Percentiles rank a stretch among this genome's conserved stretches.
phyloP scores from a whole-genome alignment of 2,113 vertebrate species.

The Ophthalmolycus amberensis region DNA sequence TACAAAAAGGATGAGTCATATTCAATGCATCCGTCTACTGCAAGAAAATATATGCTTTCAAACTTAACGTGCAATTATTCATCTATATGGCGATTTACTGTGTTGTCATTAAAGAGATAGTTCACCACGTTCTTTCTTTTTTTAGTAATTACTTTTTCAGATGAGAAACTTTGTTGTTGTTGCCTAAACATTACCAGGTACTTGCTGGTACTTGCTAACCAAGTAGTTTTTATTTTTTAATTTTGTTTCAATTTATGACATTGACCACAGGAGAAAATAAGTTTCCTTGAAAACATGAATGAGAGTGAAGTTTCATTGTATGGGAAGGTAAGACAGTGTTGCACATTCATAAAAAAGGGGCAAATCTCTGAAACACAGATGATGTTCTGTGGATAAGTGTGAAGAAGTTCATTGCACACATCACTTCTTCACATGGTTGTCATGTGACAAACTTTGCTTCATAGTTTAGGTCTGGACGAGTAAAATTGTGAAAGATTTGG shows the following conservation, averaged over 20 bases:
- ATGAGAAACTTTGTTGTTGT: no score
- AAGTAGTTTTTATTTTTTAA: no score
- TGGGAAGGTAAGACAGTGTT: no score
- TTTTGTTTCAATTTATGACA: no score
- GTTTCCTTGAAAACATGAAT: no score
- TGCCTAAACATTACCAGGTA: no score
- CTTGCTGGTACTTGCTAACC: no score
- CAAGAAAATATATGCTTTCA: background rate
- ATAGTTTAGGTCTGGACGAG: background rate
- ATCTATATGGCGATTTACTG: background rate
- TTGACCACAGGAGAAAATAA: no score
- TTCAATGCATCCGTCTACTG: background rate
- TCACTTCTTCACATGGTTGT: background rate
- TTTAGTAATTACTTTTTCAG: background rate
- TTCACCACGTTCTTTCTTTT: background rate
- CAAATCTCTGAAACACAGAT: background rate
- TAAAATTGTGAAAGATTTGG: background rate
- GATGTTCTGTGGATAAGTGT: no score
- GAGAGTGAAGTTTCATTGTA: no score
- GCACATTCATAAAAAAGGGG: background rate
- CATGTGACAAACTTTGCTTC: background rate
- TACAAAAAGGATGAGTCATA: slow-evolving; percentile 15
- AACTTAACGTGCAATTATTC: background rate
- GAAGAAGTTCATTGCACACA: background rate
- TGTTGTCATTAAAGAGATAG: background rate